phyloP scores from a whole-genome alignment of 2,113 vertebrate species.

The Barnardius zonarius region DNA sequence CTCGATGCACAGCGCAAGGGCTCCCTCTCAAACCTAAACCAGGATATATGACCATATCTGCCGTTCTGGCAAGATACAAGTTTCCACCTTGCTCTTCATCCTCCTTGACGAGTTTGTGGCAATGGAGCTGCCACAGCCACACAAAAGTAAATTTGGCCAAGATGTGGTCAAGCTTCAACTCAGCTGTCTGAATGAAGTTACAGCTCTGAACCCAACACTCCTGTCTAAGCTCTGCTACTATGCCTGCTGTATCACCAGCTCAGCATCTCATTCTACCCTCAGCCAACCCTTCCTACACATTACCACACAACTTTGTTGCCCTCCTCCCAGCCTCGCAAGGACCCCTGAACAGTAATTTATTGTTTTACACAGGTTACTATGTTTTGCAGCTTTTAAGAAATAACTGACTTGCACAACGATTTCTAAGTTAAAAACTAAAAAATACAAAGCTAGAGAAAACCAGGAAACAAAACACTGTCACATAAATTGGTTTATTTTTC shows the following conservation, averaged over 20 bases:
- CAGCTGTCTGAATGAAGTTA: background rate
- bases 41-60: fast-evolving
- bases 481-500: background rate
- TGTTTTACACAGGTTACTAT: background rate
- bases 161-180: background rate
- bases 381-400: background rate
- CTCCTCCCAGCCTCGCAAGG: background rate
- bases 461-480: background rate
- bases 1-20: fast-evolving
- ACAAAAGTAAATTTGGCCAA: background rate
- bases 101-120: background rate
- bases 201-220: background rate
- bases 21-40: background rate
- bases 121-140: background rate
- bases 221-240: background rate
- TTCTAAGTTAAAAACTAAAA: background rate
- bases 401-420: background rate
- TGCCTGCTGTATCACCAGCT: background rate
- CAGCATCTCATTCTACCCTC: background rate
- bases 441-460: background rate
- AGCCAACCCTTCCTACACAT: background rate
- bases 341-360: background rate
- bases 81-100: background rate
- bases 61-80: background rate
- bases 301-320: too few relatives aligned